phyloP scores from a whole-genome alignment of 2,888 invertebrate genomes.

The Anorthoa munda region DNA sequence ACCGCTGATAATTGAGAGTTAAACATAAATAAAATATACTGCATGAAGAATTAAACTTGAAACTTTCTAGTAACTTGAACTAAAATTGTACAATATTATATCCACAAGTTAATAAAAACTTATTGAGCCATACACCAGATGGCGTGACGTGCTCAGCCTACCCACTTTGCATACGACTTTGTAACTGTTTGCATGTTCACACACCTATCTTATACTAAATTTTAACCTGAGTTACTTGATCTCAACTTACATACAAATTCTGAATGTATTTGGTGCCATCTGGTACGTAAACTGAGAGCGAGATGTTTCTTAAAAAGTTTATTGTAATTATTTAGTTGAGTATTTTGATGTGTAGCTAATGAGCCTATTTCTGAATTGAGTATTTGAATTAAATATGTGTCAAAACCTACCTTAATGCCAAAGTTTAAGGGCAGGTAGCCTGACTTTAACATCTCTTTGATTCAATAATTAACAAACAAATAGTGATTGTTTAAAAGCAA shows the following conservation, averaged over 20 bases:
- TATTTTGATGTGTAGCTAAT: not conserved
- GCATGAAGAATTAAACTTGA: not conserved
- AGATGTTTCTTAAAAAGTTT: not conserved
- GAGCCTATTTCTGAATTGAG: too few relatives aligned
- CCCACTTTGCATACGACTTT: constrained; percentile 26
- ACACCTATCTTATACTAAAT: constrained; percentile 6
- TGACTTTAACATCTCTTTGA: too few relatives aligned
- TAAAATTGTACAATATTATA: constrained; percentile 26
- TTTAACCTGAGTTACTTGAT: constrained; percentile 32
- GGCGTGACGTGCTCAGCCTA: constrained; percentile 8
- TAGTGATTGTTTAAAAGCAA: too few relatives aligned
- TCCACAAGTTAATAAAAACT: constrained; percentile 28
- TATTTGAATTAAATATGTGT: too few relatives aligned
- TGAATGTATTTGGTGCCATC: constrained; percentile 21
- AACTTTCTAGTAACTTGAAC: constrained; percentile 3
- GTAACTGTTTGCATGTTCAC: constrained; percentile 42
- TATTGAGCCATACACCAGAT: not conserved
- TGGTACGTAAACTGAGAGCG: constrained; percentile 27
- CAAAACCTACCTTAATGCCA: too few relatives aligned
- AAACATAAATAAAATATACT: too few relatives aligned
- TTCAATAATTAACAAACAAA: too few relatives aligned
- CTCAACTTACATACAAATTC: constrained; percentile 7
- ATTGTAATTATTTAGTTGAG: not conserved
- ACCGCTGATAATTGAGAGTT: too few relatives aligned
- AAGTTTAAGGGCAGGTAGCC: too few relatives aligned